Evolutionary conservation across 2,888 invertebrate genomes (phyloP), one percentile per base, ranked within the genome.

Genomic region (Imbricaverruca yamaguchii): DNA sequence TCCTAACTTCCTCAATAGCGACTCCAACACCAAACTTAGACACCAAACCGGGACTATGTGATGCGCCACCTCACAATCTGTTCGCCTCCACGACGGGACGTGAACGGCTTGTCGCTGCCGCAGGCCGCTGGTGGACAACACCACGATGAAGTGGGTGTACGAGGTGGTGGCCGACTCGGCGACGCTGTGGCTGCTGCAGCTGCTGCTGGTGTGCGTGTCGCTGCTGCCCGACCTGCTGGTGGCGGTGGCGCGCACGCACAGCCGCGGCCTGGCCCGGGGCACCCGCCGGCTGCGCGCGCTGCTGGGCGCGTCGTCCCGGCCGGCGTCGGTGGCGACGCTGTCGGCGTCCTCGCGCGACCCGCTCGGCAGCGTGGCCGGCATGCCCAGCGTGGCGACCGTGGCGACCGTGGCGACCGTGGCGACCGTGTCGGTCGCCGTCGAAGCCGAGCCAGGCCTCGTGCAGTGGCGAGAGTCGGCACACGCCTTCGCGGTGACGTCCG

Each of bases 211-310:
- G 57, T 61, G 80, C n/a, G 77, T 80, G 9, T 82, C 81, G 23
- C 82, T 83, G 15, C 25, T 82, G 15, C 83, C 83, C 7, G 83
- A 83, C 69, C 25, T 82, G 59, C 15, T 83, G 21, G 25, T 80
- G 21, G 63, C 77, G 81, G 82, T 82, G 74, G 74, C 74, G 21
- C 53, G 74, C 53, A 74, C 74, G 10, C 74, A 74, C 74, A 21
- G 9, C 3, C 74, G 74, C 3, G 74, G 74, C 6, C 74, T 74
- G 55, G 55, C 9, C 10, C 21, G 18, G 53, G 7, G 11, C 18
- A 18, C 74, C 74, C 21, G 55, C 74, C 74, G 74, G 55, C 18
- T 74, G 21, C 53, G 74, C 8, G 53, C 55, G 74, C 18, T 53
- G 55, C 53, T 74, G 18, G 74, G 74, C 53, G 53, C 55, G 53